Evolutionary conservation across 2,888 invertebrate genomes (phyloP), one percentile per base, ranked within the genome.

Genomic region (Lymantria dispar): DNA sequence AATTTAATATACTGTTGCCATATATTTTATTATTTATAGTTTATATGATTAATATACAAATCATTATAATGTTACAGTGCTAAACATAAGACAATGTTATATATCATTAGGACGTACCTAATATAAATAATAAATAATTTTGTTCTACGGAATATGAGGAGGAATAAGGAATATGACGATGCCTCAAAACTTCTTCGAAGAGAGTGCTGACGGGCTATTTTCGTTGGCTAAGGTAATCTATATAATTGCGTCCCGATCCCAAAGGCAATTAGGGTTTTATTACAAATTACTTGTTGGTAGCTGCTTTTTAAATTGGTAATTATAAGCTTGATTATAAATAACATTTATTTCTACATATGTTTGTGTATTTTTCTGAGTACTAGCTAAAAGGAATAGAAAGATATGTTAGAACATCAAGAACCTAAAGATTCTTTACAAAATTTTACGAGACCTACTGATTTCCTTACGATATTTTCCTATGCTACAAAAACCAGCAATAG

Each of bases 231-330:
- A 47, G 43, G 40, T 52, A 44, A 40, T 47, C 52, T 54, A 53
- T 47, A 54, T 63, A 61, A 62, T 68, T 61, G 58, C 47, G 52
- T 44, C 51, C 50, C 51, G 50, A 58, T 62, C 60, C 60, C 58
- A 9, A 42, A 64, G 64, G 65, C 68, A 68, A 70, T 71, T 58
- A 63, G 48, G 42, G 44, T 56, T 45, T n/a, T 57, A 53, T 58
- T 44, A 60, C 47, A 42, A 54, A 56, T 58, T 56, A 46, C 43
- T 47, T 42, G 40, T 33, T 14, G 22, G 22, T 53, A 50, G 45
- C 58, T 48, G 51, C 38, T 55, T 52, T 45, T 37, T 9, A 48
- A 48, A 60, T 51, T 38, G n/a, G 29, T 13, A 3, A 11, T n/a
- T 12, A 38, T 12, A 22, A 22, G 22, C 22, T 22, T n/a, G n/a